Evolutionary conservation across 2,888 invertebrate species (phyloP).

Genomic region (Clistopyga incitator): DNA sequence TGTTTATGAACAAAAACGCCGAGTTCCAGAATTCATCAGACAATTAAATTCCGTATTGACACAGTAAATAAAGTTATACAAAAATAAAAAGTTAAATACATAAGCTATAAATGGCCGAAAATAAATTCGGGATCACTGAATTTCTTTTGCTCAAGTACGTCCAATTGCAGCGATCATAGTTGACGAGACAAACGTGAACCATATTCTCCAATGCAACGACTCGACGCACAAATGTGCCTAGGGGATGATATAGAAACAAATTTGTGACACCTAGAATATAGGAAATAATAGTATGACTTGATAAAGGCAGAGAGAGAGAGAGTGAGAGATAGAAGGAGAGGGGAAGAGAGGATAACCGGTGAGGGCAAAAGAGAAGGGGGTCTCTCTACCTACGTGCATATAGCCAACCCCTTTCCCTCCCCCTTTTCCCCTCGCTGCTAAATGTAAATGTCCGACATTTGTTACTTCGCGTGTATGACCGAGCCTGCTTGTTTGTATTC

Average conservation of each 20-base stretch:
- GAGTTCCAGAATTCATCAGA: too few relatives aligned
- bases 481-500: constrained; percentile 79
- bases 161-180: not conserved
- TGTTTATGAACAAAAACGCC: too few relatives aligned
- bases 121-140: not conserved
- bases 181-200: not conserved
- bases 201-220: not conserved
- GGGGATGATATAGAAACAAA: constrained; percentile 36
- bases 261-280: constrained; percentile 31
- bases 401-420: constrained; percentile 10
- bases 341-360: constrained; percentile 42
- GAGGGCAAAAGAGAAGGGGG: constrained; percentile 48
- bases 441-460: constrained; percentile 83
- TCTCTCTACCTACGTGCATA: constrained; percentile 28
- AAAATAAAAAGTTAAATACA: not conserved
- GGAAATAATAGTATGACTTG: constrained; percentile 34
- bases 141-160: not conserved
- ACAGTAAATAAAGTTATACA: too few relatives aligned
- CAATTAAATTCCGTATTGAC: too few relatives aligned
- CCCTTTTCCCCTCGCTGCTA: constrained; percentile 74
- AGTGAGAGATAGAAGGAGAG: too few relatives aligned
- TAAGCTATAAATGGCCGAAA: too few relatives aligned
- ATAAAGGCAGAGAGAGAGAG: constrained; percentile 31
- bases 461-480: constrained; percentile 81
- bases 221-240: not conserved